A percentile compares a stretch with the other conserved stretches of the same genome.
Conservation (phyloP, 2,888 invertebrate genomes). For the Alitta virens region DNA sequence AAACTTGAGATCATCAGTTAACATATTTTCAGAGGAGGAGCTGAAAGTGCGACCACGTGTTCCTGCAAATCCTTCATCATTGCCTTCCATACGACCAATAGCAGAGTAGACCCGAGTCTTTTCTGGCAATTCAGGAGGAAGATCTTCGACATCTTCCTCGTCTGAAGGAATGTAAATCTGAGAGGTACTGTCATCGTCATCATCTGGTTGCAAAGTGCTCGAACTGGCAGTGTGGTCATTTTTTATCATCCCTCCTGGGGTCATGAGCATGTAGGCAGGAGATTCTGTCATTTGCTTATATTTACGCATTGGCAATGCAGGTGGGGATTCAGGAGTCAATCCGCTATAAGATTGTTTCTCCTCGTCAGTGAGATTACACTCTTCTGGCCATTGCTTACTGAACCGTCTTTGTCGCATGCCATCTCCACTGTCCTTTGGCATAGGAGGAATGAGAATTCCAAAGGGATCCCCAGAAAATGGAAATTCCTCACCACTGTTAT, state of each 20-base stretch:
- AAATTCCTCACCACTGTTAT: background rate
- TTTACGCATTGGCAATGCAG: slow-evolving; percentile 2
- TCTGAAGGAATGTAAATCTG: slow-evolving; percentile 6
- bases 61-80: background rate
- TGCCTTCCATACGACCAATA: background rate
- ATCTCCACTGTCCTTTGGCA: background rate
- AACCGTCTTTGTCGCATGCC: background rate
- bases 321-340: slow-evolving; percentile 4
- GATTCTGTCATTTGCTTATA: background rate
- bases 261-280: background rate
- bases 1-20: slow-evolving; percentile 8
- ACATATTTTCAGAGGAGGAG: slow-evolving; percentile 5
- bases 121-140: slow-evolving; percentile 14
- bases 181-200: background rate
- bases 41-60: background rate
- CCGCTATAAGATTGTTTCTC: slow-evolving; percentile 2
- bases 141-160: slow-evolving; percentile 3
- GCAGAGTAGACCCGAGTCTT: slow-evolving; percentile 7
- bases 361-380: slow-evolving; percentile 11
- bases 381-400: background rate
- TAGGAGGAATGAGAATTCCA: background rate
- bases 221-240: background rate
- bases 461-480: slow-evolving; percentile 3
- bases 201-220: background rate
- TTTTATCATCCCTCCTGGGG: background rate